Base-by-base conservation (phyloP, 2,888 invertebrate species). In the Beris chalybata region DNA sequence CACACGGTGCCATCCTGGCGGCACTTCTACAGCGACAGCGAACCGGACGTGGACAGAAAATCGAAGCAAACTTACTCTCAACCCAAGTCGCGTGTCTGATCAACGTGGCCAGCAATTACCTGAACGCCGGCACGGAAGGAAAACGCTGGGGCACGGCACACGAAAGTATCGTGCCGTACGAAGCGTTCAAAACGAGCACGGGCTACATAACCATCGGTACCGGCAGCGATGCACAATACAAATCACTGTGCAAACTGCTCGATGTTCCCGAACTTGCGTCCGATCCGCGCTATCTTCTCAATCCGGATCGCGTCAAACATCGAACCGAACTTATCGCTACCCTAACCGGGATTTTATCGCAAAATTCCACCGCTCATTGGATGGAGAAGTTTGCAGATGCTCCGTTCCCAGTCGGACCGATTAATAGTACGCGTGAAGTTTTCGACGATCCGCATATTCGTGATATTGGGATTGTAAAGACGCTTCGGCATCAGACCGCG, bases 1-100 rank as follows among this genome's bases (percentile, higher is more conserved):
- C 96, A 1, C 94, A 95, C 77, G 95, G 96, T 13, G 95, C 97
- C 0, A 95, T 97, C 69, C 84, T 97, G 83, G 93, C 97, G 0
- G 97, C 97, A 0, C 80, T 98, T 5, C 80, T 93, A 68, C 87
- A 94, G 74, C 83, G 94, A 61, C 79, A 85, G 7, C 86, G 85
- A 73, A 94, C 93, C 0, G 91, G 92, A 0, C 79, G 79, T 70
- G 98, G 98, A 0, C 96, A 97, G 76, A 93, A 92, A 83, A 92
- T 98, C 64, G 95, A 97, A 75, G 95, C 95, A 74, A 89, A 97
- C 80, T 84, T 98, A n/a, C 81, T 98, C 0, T 93, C 95, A 1
- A 95, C 97, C 0, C 96, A 97, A 84, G 86, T 97, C 44, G 87
- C 95, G 0, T 87, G 89, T 74, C 84, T 98, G 77, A 92, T 93